Conservation (phyloP, 2,888 invertebrate genomes). For the Ferdinandea cuprea region DNA sequence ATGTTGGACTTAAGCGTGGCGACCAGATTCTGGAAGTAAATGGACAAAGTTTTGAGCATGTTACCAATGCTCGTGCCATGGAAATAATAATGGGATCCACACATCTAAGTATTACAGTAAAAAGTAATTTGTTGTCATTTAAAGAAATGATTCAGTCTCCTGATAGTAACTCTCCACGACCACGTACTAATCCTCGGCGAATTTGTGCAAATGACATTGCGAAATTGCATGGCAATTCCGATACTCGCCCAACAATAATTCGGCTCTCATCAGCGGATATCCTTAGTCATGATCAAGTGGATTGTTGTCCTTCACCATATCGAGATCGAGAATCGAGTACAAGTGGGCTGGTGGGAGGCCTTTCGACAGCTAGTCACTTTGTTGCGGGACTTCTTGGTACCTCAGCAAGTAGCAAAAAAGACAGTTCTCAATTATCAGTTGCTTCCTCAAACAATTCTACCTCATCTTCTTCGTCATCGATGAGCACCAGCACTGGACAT, state of each 20-base stretch:
- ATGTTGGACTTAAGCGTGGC: slow-evolving; percentile 97
- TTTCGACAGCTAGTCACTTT: slow-evolving; percentile 73
- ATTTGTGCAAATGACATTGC: slow-evolving; percentile 86
- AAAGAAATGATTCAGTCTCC: slow-evolving; percentile 86
- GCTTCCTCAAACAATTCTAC: slow-evolving; percentile 77
- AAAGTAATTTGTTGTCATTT: slow-evolving; percentile 96
- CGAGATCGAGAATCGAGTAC: slow-evolving; percentile 81
- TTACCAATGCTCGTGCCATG: slow-evolving; percentile 94
- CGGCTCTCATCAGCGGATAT: slow-evolving; percentile 90
- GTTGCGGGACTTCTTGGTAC: slow-evolving; percentile 62
- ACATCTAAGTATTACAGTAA: slow-evolving; percentile 97
- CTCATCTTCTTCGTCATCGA: slow-evolving; percentile 85
- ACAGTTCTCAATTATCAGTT: slow-evolving; percentile 57
- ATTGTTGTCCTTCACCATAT: slow-evolving; percentile 82
- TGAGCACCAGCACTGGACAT: slow-evolving; percentile 50
- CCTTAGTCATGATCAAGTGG: slow-evolving; percentile 80
- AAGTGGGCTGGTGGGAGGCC: slow-evolving; percentile 56
- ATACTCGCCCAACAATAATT: slow-evolving; percentile 82
- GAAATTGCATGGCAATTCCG: slow-evolving; percentile 85
- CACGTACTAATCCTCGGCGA: slow-evolving; percentile 82
- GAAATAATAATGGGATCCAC: slow-evolving; percentile 97
- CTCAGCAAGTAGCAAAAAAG: slow-evolving; percentile 61
- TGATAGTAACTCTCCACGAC: slow-evolving; percentile 76
- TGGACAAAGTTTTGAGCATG: slow-evolving; percentile 97
- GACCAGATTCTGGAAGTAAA: slow-evolving; percentile 99